Evolutionary conservation across 1,140 invertebrate species (phyloP).

Genomic region (Neodiprion fabricii): DNA sequence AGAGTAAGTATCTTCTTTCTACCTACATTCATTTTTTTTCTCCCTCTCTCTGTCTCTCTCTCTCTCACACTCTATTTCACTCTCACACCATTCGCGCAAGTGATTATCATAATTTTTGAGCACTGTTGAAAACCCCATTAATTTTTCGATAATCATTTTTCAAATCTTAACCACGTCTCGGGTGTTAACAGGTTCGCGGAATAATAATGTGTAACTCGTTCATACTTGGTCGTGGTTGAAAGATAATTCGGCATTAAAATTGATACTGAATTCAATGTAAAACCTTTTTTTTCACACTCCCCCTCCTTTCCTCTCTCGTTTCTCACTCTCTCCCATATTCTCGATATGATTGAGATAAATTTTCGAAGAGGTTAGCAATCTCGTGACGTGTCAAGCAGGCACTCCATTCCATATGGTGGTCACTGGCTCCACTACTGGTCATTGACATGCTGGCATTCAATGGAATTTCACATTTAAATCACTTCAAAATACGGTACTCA

Average conservation of each 20-base stretch:
- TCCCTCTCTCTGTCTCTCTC: not conserved
- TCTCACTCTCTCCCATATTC: not conserved
- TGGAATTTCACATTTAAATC: not conserved
- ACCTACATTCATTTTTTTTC: not conserved
- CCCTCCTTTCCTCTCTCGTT: slow-evolving; percentile 12
- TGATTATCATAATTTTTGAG: too few relatives aligned
- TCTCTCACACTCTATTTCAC: not conserved
- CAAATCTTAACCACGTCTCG: too few relatives aligned
- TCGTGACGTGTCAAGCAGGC: slow-evolving; percentile 59
- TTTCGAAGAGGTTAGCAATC: slow-evolving; percentile 52
- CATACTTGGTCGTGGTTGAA: not conserved
- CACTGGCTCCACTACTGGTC: slow-evolving; percentile 47
- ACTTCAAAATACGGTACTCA: not conserved
- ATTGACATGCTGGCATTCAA: slow-evolving; percentile 47
- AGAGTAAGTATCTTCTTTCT: slow-evolving; percentile 46
- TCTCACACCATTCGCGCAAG: not conserved
- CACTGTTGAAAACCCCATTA: too few relatives aligned
- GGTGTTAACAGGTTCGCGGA: too few relatives aligned
- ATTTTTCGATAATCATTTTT: too few relatives aligned
- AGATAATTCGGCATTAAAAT: not conserved
- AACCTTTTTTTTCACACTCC: slow-evolving; percentile 18
- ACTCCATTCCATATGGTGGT: slow-evolving; percentile 61
- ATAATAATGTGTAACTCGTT: too few relatives aligned
- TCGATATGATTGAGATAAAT: slow-evolving; percentile 1
- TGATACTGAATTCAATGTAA: not conserved